A percentile compares a stretch with the other conserved stretches of the same genome.
phyloP scores from a whole-genome alignment of 2,113 vertebrate species.

The Microtus pennsylvanicus region DNA sequence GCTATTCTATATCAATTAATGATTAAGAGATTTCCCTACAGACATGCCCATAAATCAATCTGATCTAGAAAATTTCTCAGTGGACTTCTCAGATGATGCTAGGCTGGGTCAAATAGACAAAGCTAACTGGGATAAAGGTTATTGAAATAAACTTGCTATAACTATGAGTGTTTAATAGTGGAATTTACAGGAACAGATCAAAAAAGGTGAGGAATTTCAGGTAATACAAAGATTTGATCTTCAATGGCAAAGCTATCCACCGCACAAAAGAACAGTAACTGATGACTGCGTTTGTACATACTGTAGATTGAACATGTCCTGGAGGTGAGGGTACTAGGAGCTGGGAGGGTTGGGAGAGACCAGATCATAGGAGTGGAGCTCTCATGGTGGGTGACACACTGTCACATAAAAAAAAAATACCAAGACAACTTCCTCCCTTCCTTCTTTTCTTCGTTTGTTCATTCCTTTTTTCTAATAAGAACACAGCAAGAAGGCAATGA shows the following conservation, averaged over 20 bases:
- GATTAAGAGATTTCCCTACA: background rate
- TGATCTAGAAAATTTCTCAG: background rate
- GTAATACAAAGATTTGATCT: background rate
- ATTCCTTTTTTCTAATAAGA: background rate
- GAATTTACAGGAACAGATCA: background rate
- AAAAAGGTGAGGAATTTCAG: background rate
- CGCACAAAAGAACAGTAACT: background rate
- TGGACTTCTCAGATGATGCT: background rate
- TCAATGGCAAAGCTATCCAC: background rate
- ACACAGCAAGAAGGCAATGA: background rate
- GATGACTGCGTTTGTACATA: background rate
- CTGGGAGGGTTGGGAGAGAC: background rate
- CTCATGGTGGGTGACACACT: background rate
- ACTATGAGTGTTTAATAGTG: background rate
- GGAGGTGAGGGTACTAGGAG: background rate
- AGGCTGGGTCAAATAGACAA: no score
- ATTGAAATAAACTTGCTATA: background rate
- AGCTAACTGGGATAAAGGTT: background rate
- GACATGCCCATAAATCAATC: background rate
- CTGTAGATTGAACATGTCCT: background rate
- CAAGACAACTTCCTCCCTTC: background rate
- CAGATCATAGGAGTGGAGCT: background rate
- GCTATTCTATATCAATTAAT: background rate
- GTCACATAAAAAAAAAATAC: background rate
- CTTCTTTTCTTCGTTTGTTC: rapidly evolving